Conservation (phyloP, 2,888 invertebrate species). For the Trissonchulus latispiculum region DNA sequence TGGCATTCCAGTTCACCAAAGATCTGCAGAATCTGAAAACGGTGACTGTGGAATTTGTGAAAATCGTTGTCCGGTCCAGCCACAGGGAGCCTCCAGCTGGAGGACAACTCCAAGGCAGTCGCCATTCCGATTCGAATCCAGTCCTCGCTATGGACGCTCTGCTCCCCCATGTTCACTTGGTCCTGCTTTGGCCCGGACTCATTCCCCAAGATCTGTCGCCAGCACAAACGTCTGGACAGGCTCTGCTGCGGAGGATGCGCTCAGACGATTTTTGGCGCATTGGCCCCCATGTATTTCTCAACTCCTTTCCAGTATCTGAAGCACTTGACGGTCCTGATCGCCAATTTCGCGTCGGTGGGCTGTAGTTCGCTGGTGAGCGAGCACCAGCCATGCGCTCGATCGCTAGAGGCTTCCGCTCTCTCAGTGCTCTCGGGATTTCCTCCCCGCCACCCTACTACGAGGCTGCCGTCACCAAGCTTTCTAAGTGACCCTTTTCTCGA, state of each 20-base stretch:
- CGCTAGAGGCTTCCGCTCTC: no score
- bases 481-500: no score
- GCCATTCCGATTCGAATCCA: neutral
- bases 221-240: neutral
- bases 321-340: neutral
- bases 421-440: no score
- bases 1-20: neutral
- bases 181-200: neutral
- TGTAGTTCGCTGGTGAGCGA: neutral
- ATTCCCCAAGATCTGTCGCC: neutral
- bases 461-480: no score
- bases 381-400: no score
- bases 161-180: neutral
- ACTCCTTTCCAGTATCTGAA: neutral
- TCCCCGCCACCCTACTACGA: no score
- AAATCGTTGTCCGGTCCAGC: neutral
- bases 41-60: neutral
- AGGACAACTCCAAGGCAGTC: neutral
- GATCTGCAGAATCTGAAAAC: neutral
- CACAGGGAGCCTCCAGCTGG: neutral
- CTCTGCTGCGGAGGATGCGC: no score
- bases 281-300: neutral
- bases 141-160: neutral
- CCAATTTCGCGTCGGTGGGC: neutral
- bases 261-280: neutral